Conservation (phyloP, 2,888 invertebrate species). For the Coenonympha glycerion region DNA sequence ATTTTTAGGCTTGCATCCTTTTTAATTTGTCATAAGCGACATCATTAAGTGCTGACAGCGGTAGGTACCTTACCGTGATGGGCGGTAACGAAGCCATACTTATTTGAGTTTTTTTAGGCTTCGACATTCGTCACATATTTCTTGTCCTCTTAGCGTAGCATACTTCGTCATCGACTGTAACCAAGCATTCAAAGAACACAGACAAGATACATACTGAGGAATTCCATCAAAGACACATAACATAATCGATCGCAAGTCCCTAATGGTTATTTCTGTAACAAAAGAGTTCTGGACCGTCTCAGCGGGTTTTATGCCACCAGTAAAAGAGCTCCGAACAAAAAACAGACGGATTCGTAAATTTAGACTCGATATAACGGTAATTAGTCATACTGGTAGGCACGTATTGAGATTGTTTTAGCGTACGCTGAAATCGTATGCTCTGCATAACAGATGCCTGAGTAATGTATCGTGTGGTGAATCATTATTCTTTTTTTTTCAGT, state of each 20-base stretch:
- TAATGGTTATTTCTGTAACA: conserved; percentile 36
- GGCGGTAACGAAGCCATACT: too few relatives aligned
- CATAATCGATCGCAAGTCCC: conserved; percentile 20
- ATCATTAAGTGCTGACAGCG: too few relatives aligned
- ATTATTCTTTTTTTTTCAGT: background rate
- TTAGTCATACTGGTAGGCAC: conserved; percentile 8
- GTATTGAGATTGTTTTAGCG: background rate
- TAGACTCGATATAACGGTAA: conserved; percentile 19
- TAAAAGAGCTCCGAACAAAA: conserved; percentile 32
- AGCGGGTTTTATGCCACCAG: conserved; percentile 37
- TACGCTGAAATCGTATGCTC: background rate
- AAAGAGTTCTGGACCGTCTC: conserved; percentile 38
- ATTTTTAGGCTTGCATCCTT: too few relatives aligned
- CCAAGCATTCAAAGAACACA: too few relatives aligned
- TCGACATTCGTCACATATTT: too few relatives aligned
- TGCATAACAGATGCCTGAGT: conserved; percentile 1
- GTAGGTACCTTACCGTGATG: too few relatives aligned
- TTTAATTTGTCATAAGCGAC: too few relatives aligned
- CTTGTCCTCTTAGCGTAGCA: too few relatives aligned
- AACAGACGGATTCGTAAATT: conserved; percentile 28
- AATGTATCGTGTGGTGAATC: background rate
- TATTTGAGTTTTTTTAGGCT: too few relatives aligned
- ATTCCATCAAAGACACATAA: conserved; percentile 12
- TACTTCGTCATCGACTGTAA: too few relatives aligned
- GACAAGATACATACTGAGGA: conserved; percentile 1